Percentiles rank a stretch among this genome's conserved stretches.
These are phyloP conservation scores for Drosophila setifemur DNA, from an alignment of 1,140 invertebrate genomes.

Conservation along the genomic window DNA sequence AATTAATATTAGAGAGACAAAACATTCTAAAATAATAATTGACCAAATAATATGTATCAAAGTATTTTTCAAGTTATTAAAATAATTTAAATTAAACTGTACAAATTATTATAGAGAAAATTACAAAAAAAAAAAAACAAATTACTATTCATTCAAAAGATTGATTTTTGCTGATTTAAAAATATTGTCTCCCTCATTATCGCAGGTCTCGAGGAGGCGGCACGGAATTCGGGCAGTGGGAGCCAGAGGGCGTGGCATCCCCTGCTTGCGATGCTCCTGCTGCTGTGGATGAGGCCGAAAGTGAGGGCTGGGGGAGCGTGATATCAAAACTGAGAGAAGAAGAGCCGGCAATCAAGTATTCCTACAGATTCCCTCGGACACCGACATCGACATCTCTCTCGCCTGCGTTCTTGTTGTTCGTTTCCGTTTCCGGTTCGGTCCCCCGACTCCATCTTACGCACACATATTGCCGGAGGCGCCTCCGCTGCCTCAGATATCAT, in stretches of 20 bases:
- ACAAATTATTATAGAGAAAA: not conserved
- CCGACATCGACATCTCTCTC: constrained; percentile 35
- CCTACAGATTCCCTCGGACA: constrained; percentile 63
- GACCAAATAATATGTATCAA: not conserved
- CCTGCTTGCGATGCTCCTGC: constrained; percentile 8
- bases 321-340: constrained; percentile 66
- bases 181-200: not conserved
- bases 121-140: no score
- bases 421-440: constrained; percentile 51
- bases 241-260: constrained; percentile 19
- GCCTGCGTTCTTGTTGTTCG: constrained; percentile 35
- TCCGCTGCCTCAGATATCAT: constrained; percentile 61
- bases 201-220: constrained; percentile 60
- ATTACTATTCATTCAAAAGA: no score
- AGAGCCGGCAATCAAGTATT: constrained; percentile 76
- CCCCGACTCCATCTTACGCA: constrained; percentile 15
- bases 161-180: no score
- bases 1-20: no score
- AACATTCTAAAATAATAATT: no score
- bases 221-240: constrained; percentile 41
- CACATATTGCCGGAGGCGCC: constrained; percentile 42
- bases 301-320: constrained; percentile 48
- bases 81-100: no score
- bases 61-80: no score
- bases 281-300: constrained; percentile 25